These are phyloP conservation scores for Acanthurus lineatus DNA, from an alignment of 2,797 vertebrate species.

Conservation along the genomic window DNA sequence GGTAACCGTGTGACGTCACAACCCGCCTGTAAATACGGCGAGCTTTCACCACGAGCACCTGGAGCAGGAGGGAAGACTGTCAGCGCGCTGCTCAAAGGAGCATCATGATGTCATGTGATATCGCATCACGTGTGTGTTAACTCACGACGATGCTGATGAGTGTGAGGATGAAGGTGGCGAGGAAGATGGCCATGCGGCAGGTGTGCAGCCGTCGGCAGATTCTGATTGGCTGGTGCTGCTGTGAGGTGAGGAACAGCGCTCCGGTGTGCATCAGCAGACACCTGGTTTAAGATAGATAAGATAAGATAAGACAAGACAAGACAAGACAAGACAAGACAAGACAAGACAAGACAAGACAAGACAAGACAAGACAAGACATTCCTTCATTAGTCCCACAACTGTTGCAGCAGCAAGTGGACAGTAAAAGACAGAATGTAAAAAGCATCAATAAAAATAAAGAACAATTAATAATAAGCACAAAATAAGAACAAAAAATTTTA, in stretches of 20 bases:
- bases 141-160: slow-evolving; percentile 88
- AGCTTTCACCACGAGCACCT: slow-evolving; percentile 88
- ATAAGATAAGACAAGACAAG: too few species aligned
- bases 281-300: slow-evolving; percentile 80
- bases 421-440: too few species aligned
- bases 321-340: too few species aligned
- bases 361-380: too few species aligned
- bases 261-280: slow-evolving; percentile 90
- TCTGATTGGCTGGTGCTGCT: slow-evolving; percentile 41
- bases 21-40: slow-evolving; percentile 86
- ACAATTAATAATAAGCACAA: too few species aligned
- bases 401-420: too few species aligned
- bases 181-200: slow-evolving; percentile 87
- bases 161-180: slow-evolving; percentile 87
- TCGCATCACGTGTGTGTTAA: not conserved
- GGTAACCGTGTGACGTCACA: slow-evolving; percentile 87
- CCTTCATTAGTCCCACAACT: too few species aligned
- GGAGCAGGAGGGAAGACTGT: not conserved
- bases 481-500: too few species aligned
- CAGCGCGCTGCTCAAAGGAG: too few species aligned
- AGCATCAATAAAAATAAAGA: too few species aligned
- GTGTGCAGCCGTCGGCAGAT: slow-evolving; percentile 82
- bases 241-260: slow-evolving; percentile 58
- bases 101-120: not conserved
- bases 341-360: too few species aligned